A percentile compares a stretch with the other conserved stretches of the same genome.
These are phyloP conservation scores for Drosophila sordidapex DNA, from an alignment of 2,888 invertebrate genomes.

Conservation along the genomic window DNA sequence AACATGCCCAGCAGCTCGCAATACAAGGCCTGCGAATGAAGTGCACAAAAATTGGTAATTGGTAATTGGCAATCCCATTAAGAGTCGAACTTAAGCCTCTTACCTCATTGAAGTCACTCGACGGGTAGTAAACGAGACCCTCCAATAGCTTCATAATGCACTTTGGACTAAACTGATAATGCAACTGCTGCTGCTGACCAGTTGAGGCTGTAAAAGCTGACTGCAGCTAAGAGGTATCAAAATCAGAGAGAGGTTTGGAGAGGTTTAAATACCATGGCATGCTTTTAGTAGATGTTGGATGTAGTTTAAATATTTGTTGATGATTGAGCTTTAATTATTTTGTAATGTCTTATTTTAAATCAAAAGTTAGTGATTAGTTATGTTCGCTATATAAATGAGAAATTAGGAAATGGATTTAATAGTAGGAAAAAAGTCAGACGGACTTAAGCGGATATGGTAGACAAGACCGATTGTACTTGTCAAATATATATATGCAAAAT, in stretches of 20 bases:
- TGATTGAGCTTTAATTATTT: not conserved
- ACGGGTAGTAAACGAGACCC: constrained; percentile 80
- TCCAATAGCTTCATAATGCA: constrained; percentile 83
- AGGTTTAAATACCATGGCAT: not conserved
- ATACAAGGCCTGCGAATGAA: constrained; percentile 87
- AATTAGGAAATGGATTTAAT: not conserved
- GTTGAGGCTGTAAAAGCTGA: constrained; percentile 69
- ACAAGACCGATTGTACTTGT: not conserved
- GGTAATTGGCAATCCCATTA: constrained; percentile 17
- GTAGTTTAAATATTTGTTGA: not conserved
- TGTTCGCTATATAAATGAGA: not conserved
- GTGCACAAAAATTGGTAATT: not conserved
- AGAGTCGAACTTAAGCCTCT: constrained; percentile 13
- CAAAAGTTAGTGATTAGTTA: not conserved
- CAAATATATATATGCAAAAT: not conserved
- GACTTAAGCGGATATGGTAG: not conserved
- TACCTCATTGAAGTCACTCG: constrained; percentile 83
- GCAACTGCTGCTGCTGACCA: constrained; percentile 60
- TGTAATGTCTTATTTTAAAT: not conserved
- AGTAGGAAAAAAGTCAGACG: not conserved
- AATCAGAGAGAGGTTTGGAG: not conserved
- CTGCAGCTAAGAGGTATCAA: constrained; percentile 74
- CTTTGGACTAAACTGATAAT: constrained; percentile 85
- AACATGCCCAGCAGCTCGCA: constrained; percentile 92
- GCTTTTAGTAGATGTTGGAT: not conserved